These are phyloP conservation scores for Diarsia mendica DNA, from an alignment of 2,888 invertebrate species.

Conservation along the genomic window DNA sequence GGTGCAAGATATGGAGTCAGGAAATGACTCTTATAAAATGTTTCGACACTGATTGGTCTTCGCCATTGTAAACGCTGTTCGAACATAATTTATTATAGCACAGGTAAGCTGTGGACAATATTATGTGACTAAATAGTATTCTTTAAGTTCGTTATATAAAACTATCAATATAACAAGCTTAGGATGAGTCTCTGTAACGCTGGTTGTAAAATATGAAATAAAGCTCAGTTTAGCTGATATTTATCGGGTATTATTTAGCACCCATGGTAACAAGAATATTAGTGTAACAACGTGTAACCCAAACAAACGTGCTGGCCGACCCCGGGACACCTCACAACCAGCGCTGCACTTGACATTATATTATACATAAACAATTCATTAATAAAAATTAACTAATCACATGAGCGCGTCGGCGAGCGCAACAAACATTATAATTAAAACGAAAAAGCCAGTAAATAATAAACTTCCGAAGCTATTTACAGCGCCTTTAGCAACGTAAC, in stretches of 20 bases:
- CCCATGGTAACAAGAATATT: slow-evolving; percentile 57
- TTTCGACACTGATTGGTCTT: slow-evolving; percentile 40
- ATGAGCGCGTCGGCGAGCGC: slow-evolving; percentile 40
- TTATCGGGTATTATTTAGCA: slow-evolving; percentile 44
- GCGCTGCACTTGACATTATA: slow-evolving; percentile 56
- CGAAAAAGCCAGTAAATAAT: slow-evolving; percentile 60
- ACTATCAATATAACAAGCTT: slow-evolving; percentile 60
- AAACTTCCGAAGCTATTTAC: slow-evolving; percentile 78
- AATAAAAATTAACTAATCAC: slow-evolving; percentile 59
- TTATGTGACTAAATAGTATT: slow-evolving; percentile 55
- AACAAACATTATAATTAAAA: slow-evolving; percentile 61
- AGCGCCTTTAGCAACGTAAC: slow-evolving; percentile 70
- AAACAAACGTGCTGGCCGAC: slow-evolving; percentile 25
- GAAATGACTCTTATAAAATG: slow-evolving; percentile 32
- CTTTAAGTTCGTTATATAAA: slow-evolving; percentile 56
- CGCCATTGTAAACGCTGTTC: slow-evolving; percentile 32
- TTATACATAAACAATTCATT: slow-evolving; percentile 65
- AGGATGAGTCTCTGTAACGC: slow-evolving; percentile 52
- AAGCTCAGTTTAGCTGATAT: slow-evolving; percentile 14
- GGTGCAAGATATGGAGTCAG: slow-evolving; percentile 33
- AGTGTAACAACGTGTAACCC: slow-evolving; percentile 51
- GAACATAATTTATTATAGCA: slow-evolving; percentile 46
- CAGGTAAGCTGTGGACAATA: slow-evolving; percentile 32
- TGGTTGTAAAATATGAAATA: slow-evolving; percentile 48
- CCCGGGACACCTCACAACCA: slow-evolving; percentile 47